These are phyloP conservation scores for Macquaria ambigua DNA, from an alignment of 2,113 vertebrate species.

Conservation along the genomic window DNA sequence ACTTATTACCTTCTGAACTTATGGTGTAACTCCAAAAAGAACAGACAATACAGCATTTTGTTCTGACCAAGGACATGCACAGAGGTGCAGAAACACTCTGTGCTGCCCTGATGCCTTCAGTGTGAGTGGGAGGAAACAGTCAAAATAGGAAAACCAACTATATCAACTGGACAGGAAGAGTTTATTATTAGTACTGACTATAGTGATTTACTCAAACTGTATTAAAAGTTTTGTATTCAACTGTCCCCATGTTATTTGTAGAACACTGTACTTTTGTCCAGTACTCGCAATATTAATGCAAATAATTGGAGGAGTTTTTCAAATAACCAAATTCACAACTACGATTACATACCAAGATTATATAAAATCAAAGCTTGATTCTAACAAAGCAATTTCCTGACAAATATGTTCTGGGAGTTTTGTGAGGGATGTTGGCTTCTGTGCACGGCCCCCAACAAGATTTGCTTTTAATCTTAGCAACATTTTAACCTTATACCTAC, in stretches of 20 bases:
- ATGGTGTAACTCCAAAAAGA: slow-evolving; percentile 1
- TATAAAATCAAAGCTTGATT: too few species aligned
- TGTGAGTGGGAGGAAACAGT: background rate
- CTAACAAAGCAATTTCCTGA: background rate
- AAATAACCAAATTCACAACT: background rate
- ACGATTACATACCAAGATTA: too few species aligned
- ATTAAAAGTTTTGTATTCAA: background rate
- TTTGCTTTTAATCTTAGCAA: too few species aligned
- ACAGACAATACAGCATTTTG: slow-evolving; percentile 23
- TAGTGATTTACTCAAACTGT: background rate
- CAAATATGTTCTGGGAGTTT: background rate
- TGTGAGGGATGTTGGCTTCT: background rate
- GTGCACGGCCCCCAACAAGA: background rate
- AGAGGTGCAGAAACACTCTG: slow-evolving; percentile 3
- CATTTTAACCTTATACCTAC: background rate
- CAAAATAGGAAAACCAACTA: background rate
- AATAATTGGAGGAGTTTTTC: background rate
- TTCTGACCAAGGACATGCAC: slow-evolving; percentile 21
- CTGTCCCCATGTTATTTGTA: background rate
- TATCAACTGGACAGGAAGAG: background rate
- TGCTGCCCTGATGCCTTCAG: slow-evolving; percentile 15
- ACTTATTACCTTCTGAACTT: slow-evolving; percentile 14
- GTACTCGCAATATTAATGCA: background rate
- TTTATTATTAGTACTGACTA: background rate
- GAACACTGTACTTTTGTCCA: background rate